phyloP scores from a whole-genome alignment of 2,888 invertebrate species.

The Apotomis betuletana region DNA sequence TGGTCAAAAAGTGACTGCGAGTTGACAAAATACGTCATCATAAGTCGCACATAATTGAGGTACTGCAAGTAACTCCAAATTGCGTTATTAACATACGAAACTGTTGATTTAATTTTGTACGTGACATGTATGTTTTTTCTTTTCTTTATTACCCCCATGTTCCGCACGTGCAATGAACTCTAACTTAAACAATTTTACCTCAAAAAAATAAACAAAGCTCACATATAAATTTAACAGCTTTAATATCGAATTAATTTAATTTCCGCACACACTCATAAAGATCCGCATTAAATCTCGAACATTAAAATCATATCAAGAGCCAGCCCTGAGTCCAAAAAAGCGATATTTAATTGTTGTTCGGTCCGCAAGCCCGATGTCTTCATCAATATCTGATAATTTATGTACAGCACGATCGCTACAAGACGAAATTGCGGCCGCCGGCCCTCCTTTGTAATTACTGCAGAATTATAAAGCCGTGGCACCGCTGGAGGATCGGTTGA shows the following conservation, averaged over 20 bases:
- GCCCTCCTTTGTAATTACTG: constrained; percentile 84
- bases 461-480: constrained; percentile 81
- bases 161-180: neutral
- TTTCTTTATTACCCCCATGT: neutral
- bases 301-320: constrained; percentile 37
- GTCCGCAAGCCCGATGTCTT: constrained; percentile 81
- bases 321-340: constrained; percentile 55
- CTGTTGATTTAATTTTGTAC: too few relatives aligned
- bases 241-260: constrained; percentile 6
- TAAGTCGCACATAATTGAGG: too few relatives aligned
- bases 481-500: constrained; percentile 64
- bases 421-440: constrained; percentile 85
- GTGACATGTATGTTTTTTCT: too few relatives aligned
- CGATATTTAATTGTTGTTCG: constrained; percentile 63
- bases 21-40: too few relatives aligned
- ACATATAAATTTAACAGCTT: constrained; percentile 3
- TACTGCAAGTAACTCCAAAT: too few relatives aligned
- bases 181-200: neutral
- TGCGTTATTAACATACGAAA: too few relatives aligned
- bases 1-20: too few relatives aligned
- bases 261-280: constrained; percentile 1
- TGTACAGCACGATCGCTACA: constrained; percentile 81
- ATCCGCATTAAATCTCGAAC: constrained; percentile 27
- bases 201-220: neutral
- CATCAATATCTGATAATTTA: constrained; percentile 84